Evolutionary conservation across 2,113 vertebrate genomes (phyloP).

Genomic region (Anser cygnoides): DNA sequence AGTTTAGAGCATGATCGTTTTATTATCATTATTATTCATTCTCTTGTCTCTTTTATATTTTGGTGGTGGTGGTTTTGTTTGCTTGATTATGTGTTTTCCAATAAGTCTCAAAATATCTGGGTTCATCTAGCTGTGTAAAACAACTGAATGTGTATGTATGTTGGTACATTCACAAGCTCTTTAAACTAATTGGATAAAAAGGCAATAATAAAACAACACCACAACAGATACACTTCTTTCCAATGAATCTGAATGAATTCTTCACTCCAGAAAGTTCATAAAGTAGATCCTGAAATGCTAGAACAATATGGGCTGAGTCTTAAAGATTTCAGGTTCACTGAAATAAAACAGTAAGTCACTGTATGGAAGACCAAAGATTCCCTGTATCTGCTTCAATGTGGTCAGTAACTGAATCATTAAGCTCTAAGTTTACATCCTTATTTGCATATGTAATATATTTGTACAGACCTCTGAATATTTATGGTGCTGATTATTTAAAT

Average conservation of each 20-base stretch:
- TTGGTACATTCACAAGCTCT: neutral
- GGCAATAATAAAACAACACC: accelerated
- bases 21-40: neutral
- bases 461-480: neutral
- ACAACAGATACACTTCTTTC: neutral
- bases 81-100: neutral
- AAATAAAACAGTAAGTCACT: neutral
- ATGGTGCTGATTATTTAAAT: neutral
- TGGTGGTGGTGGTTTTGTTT: neutral
- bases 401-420: neutral
- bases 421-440: neutral
- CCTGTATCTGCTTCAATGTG: neutral
- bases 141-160: accelerated
- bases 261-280: neutral
- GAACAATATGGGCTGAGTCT: neutral
- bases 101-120: neutral
- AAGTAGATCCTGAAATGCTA: neutral
- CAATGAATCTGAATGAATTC: neutral
- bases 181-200: neutral
- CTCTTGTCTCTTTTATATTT: neutral
- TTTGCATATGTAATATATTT: neutral
- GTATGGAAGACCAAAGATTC: neutral
- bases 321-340: neutral
- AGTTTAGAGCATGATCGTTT: slow-evolving; percentile 5
- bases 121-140: neutral